Conservation (phyloP, 2,113 vertebrate genomes). For the Brevimyrus niger region DNA sequence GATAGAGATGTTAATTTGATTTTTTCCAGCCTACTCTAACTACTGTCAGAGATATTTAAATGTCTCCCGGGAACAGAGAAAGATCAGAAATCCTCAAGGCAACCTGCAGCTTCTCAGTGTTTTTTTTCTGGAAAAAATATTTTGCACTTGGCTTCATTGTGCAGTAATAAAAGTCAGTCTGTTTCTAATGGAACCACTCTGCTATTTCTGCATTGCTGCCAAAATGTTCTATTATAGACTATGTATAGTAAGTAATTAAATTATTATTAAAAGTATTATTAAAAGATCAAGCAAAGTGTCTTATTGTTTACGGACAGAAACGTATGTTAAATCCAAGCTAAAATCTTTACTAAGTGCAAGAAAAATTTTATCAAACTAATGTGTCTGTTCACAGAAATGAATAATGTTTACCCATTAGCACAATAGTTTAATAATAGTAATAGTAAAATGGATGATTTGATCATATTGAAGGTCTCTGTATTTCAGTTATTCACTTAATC, state of each 20-base stretch:
- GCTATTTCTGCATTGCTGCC: background rate
- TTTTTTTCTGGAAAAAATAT: background rate
- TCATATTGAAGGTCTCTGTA: background rate
- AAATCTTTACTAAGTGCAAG: background rate
- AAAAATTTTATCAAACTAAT: background rate
- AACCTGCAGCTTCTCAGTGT: background rate
- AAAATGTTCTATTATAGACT: background rate
- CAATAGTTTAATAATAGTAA: background rate
- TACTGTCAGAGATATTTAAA: background rate
- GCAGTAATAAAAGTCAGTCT: background rate
- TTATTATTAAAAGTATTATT: background rate
- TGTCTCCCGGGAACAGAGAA: background rate
- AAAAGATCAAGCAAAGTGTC: background rate
- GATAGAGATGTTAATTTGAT: background rate
- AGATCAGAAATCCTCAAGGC: background rate
- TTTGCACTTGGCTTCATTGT: background rate
- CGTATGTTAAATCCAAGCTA: background rate
- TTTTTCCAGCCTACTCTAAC: background rate
- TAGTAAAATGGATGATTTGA: background rate
- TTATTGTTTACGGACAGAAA: background rate
- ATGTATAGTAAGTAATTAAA: background rate
- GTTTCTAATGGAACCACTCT: background rate
- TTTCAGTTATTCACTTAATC: background rate
- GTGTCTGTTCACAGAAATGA: background rate
- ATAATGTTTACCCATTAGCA: background rate